phyloP scores from a whole-genome alignment of 2,113 vertebrate genomes.

The Jacana jacana region DNA sequence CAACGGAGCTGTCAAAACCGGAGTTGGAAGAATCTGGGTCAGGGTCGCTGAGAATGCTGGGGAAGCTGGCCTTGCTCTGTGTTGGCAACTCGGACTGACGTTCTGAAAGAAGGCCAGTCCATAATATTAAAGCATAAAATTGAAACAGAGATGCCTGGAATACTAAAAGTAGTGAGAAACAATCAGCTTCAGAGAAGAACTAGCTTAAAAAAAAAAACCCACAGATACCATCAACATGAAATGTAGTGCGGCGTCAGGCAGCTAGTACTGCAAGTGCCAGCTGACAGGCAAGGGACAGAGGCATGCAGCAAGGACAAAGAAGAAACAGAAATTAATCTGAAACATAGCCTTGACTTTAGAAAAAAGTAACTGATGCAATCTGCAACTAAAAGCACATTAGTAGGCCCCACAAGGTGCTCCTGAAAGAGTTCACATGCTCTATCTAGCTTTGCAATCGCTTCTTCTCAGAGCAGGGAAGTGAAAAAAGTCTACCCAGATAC shows the following conservation, averaged over 20 bases:
- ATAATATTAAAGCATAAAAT: slow-evolving; percentile 37
- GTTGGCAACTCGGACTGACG: slow-evolving; percentile 97
- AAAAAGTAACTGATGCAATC: not conserved
- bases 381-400: not conserved
- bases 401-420: not conserved
- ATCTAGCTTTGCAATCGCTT: not conserved
- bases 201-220: not conserved
- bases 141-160: not conserved
- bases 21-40: slow-evolving; percentile 98
- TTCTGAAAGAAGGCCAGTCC: slow-evolving; percentile 75
- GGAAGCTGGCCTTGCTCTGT: slow-evolving; percentile 97
- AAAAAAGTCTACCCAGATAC: not conserved
- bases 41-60: slow-evolving; percentile 95
- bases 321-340: not conserved
- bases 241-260: not conserved
- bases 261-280: not conserved
- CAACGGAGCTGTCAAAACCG: slow-evolving; percentile 95
- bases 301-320: not conserved
- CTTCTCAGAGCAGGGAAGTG: not conserved
- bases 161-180: not conserved
- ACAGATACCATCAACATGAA: not conserved
- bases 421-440: not conserved
- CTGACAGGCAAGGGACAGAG: not conserved
- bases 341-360: not conserved
- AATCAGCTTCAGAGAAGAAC: not conserved